Percentiles rank a stretch among this genome's conserved stretches.
Conservation (phyloP, 1,140 invertebrate species). For the Orius laevigatus region DNA sequence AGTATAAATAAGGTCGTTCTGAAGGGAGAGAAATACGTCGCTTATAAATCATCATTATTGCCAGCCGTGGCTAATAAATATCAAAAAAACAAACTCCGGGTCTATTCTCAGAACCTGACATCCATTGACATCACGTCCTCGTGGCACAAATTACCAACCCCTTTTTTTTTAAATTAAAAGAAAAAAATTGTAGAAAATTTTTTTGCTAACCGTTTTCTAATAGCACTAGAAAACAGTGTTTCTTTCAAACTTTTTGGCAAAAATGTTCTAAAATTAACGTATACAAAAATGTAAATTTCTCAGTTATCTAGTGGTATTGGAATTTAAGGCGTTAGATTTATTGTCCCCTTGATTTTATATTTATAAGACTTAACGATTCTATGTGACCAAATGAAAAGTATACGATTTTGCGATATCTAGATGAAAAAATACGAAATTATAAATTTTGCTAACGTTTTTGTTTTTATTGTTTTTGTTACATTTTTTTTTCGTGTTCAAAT, state of each 20-base stretch:
- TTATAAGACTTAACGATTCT: constrained; percentile 18
- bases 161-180: neutral
- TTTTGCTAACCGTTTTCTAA: constrained; percentile 7
- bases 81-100: constrained; percentile 4
- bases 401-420: constrained; percentile 18
- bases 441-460: constrained; percentile 1
- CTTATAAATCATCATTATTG: constrained; percentile 13
- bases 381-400: constrained; percentile 22
- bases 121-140: constrained; percentile 2
- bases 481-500: constrained; percentile 3
- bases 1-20: neutral
- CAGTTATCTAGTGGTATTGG: constrained; percentile 17
- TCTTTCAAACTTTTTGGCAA: neutral
- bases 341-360: constrained; percentile 8
- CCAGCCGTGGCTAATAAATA: constrained; percentile 11
- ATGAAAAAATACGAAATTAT: constrained; percentile 3
- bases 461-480: constrained; percentile 6
- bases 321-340: constrained; percentile 15
- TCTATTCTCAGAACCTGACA: constrained; percentile 14
- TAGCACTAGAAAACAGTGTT: constrained; percentile 8
- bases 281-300: constrained; percentile 10
- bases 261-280: constrained; percentile 2
- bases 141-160: neutral
- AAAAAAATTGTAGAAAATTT: too few species aligned
- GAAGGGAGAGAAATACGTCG: constrained; percentile 5